phyloP scores from a whole-genome alignment of 1,140 invertebrate species.

The Bemisia tabaci region DNA sequence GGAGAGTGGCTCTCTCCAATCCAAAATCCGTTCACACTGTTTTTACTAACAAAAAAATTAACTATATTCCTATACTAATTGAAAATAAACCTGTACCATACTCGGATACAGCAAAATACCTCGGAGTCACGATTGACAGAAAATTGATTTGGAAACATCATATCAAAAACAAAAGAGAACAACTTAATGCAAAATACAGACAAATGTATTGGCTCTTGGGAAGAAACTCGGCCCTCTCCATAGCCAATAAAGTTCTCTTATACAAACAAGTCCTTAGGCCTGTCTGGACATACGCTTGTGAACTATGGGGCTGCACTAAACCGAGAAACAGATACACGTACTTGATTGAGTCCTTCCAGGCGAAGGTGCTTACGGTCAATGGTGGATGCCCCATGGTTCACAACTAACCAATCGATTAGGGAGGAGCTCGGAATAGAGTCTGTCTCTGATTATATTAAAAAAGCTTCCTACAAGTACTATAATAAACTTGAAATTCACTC shows the following conservation, averaged over 20 bases:
- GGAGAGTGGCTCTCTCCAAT: not conserved
- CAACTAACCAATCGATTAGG: too few species aligned
- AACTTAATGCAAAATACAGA: not conserved
- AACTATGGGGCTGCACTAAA: not conserved
- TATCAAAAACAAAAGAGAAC: not conserved
- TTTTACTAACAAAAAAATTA: not conserved
- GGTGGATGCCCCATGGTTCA: too few species aligned
- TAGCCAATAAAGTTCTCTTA: not conserved
- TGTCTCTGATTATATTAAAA: too few species aligned
- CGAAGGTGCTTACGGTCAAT: too few species aligned
- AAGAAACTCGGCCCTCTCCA: not conserved
- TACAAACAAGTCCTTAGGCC: not conserved
- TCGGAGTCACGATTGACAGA: not conserved
- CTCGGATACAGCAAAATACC: not conserved
- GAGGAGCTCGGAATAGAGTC: too few species aligned
- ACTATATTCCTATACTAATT: not conserved
- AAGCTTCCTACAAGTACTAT: too few species aligned
- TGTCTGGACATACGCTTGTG: not conserved
- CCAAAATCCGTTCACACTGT: not conserved
- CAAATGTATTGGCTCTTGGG: not conserved
- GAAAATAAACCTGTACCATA: not conserved
- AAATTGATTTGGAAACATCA: not conserved
- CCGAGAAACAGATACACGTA: too few species aligned
- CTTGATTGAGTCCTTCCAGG: too few species aligned
- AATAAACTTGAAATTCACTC: too few species aligned